Percentiles rank a stretch among this genome's conserved stretches.
Evolutionary conservation across 2,113 vertebrate species (phyloP).

Genomic region (Mustelus asterias): DNA sequence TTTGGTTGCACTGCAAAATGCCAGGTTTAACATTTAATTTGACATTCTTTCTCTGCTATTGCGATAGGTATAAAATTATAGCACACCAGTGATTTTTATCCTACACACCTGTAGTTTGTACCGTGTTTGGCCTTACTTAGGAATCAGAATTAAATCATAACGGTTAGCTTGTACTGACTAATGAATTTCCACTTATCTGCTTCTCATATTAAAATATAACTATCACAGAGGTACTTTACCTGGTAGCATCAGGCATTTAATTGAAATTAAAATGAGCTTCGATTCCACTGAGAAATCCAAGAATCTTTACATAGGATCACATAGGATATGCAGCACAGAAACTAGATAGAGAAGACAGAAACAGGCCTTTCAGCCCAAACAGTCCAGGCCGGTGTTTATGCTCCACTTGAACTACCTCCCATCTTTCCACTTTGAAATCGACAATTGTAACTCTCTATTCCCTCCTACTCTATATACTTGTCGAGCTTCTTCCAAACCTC

Average conservation of each 20-base stretch:
- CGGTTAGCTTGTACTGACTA: background rate
- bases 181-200: background rate
- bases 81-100: background rate
- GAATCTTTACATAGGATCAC: background rate
- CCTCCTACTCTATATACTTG: background rate
- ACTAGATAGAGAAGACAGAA: background rate
- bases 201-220: background rate
- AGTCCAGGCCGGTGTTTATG: background rate
- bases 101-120: background rate
- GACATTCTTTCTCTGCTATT: background rate
- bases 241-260: background rate
- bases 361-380: background rate
- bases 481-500: too few relatives aligned
- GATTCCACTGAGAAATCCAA: background rate
- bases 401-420: background rate
- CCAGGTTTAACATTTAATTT: background rate
- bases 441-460: background rate
- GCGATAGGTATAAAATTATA: background rate
- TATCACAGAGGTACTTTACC: background rate
- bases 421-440: background rate
- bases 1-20: background rate
- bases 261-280: background rate
- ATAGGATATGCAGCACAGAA: too few relatives aligned
- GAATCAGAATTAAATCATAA: background rate
- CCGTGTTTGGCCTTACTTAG: background rate